These are phyloP conservation scores for Chaenogobius annularis DNA, from an alignment of 2,113 vertebrate species.

Conservation along the genomic window DNA sequence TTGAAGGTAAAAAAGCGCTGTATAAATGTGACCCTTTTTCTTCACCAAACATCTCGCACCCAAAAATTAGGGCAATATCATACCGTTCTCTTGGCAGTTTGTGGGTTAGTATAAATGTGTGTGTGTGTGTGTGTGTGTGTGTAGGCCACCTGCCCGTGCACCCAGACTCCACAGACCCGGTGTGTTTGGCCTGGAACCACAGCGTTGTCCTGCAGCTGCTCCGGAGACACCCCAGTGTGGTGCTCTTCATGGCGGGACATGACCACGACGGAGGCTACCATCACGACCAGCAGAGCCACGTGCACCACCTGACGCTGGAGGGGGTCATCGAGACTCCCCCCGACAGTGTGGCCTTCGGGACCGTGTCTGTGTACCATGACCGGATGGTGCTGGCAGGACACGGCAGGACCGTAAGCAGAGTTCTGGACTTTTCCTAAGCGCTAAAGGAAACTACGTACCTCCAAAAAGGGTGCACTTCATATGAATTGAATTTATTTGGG, in stretches of 20 bases:
- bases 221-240: constrained; percentile 82
- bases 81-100: too few relatives aligned
- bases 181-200: constrained; percentile 91
- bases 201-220: constrained; percentile 78
- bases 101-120: too few relatives aligned
- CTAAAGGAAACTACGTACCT: not conserved
- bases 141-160: constrained; percentile 91
- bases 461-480: not conserved
- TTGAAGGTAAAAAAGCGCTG: too few relatives aligned
- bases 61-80: too few relatives aligned
- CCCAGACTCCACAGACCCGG: constrained; percentile 71
- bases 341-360: constrained; percentile 83
- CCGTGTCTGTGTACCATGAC: constrained; percentile 84
- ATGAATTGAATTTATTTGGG: not conserved
- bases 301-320: constrained; percentile 88
- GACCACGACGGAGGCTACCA: constrained; percentile 86
- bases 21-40: too few relatives aligned
- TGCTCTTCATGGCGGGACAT: constrained; percentile 89
- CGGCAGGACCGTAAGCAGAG: constrained; percentile 81
- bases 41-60: too few relatives aligned
- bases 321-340: constrained; percentile 90
- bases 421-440: constrained; percentile 67
- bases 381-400: constrained; percentile 86
- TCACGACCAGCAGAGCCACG: constrained; percentile 76
- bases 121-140: too few relatives aligned